Evolutionary conservation across 2,888 invertebrate genomes (phyloP).

Genomic region (Oscheius sp.): DNA sequence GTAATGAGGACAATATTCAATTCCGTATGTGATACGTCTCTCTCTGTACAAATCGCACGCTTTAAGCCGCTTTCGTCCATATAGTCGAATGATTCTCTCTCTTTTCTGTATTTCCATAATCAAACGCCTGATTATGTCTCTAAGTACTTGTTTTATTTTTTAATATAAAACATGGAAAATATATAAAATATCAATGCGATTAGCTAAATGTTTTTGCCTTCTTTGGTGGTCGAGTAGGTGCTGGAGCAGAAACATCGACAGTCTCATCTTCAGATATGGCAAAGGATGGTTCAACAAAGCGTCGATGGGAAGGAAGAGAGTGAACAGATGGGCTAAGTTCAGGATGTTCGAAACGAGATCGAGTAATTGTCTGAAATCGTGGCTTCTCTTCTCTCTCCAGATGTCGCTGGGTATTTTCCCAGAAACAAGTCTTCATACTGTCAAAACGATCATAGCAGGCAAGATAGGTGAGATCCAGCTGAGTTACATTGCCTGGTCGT

Average conservation of each 20-base stretch:
- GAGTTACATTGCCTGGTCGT: slow-evolving; percentile 60
- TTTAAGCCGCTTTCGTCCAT: background rate
- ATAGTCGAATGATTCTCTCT: background rate
- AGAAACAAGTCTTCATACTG: slow-evolving; percentile 60
- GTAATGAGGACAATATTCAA: slow-evolving; percentile 12
- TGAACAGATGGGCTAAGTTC: background rate
- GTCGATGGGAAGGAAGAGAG: background rate
- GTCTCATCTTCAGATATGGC: slow-evolving; percentile 12
- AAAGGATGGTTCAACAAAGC: background rate
- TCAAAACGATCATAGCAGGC: slow-evolving; percentile 59
- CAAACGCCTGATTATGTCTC: slow-evolving; percentile 8
- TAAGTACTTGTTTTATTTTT: slow-evolving; percentile 6
- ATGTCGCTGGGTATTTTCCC: slow-evolving; percentile 39
- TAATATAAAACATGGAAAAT: slow-evolving; percentile 3
- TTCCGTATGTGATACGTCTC: slow-evolving; percentile 3
- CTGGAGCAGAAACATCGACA: background rate
- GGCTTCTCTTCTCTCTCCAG: background rate
- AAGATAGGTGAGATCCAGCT: slow-evolving; percentile 58
- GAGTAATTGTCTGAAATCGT: no score
- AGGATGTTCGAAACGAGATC: background rate
- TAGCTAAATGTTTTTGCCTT: slow-evolving; percentile 13
- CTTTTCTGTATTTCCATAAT: slow-evolving; percentile 7
- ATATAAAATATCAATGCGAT: background rate
- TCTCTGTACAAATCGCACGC: background rate
- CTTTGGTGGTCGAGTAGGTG: slow-evolving; percentile 10